phyloP scores from a whole-genome alignment of 2,113 vertebrate species.

The Emydura subglobosa region DNA sequence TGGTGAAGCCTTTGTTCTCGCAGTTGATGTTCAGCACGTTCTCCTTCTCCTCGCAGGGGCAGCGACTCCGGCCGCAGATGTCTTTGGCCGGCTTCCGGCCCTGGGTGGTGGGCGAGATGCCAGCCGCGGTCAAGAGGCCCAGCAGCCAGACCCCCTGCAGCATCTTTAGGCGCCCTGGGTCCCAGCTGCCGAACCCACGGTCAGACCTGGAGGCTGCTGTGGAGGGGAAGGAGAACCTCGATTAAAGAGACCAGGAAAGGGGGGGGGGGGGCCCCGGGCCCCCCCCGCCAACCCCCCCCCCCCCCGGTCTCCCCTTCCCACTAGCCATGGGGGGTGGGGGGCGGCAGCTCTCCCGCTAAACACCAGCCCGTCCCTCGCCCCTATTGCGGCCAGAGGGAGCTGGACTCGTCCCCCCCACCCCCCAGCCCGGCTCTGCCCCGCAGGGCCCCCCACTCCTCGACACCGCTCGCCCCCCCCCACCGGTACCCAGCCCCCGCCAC shows the following conservation, averaged over 20 bases:
- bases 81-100: conserved; percentile 98
- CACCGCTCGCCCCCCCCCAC: no score
- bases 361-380: neutral
- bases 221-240: conserved; percentile 70
- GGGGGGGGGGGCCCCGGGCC: neutral
- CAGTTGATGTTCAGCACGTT: conserved; percentile 97
- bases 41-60: conserved; percentile 95
- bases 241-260: conserved; percentile 69
- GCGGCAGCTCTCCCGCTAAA: neutral
- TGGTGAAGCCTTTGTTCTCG: conserved; percentile 97
- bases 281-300: no score
- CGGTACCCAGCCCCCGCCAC: no score
- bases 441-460: no score
- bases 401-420: no score
- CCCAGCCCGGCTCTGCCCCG: conserved; percentile 31
- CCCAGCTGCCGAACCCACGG: conserved; percentile 78
- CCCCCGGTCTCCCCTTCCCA: neutral
- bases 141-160: conserved; percentile 94
- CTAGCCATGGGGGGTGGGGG: neutral
- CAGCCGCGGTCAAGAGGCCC: conserved; percentile 92
- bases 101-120: conserved; percentile 87
- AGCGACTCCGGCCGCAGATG: conserved; percentile 96
- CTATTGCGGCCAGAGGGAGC: neutral
- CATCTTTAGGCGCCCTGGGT: conserved; percentile 89
- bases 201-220: conserved; percentile 69